Base-by-base conservation (phyloP, 2,888 invertebrate genomes). In the Macrophya annulata region DNA sequence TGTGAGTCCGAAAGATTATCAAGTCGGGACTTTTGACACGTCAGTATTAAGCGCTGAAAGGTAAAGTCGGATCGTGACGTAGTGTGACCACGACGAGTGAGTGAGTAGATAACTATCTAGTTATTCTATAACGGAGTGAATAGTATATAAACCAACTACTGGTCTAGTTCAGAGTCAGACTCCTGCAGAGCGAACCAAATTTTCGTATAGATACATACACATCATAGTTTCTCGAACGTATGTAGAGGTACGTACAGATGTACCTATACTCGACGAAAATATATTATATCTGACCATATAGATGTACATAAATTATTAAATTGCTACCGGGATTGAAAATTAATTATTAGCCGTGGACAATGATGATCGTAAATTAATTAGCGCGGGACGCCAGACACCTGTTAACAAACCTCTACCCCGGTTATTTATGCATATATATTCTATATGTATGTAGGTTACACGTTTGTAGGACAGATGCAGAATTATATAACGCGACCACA, bases 311-410 rank as follows among this genome's bases (percentile, higher is more conserved):
- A 55, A 8, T 25, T 12, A 62, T 62, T 25, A 9, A 25, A 25
- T 25, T 62, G 62, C 25, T 25, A 62, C 25, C 72, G 76, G 17
- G 59, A n/a, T 45, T 37, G 68, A 48, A 37, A 40, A 71, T 71
- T 40, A 71, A 40, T 71, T 71, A 71, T 43, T 12, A 62, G 3
- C 8, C 62, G 62, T 62, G 10, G 62, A 25, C 25, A 62, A 25
- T 62, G 12, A 62, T 62, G 25, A 25, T 21, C 21, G 12, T 62
- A 12, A 62, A 62, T 62, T 62, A 62, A 10, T 62, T 25, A 62
- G 25, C 62, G 25, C 62, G 25, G 25, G 12, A 25, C 62, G 12
- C 62, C 25, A 62, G 62, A 25, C 62, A 62, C 62, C 25, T 62
- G 62, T 25, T 62, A 62, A 62, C 62, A 25, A 62, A 21, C 21